These are phyloP conservation scores for Helicoverpa assulta DNA, from an alignment of 2,888 invertebrate species.

Conservation along the genomic window DNA sequence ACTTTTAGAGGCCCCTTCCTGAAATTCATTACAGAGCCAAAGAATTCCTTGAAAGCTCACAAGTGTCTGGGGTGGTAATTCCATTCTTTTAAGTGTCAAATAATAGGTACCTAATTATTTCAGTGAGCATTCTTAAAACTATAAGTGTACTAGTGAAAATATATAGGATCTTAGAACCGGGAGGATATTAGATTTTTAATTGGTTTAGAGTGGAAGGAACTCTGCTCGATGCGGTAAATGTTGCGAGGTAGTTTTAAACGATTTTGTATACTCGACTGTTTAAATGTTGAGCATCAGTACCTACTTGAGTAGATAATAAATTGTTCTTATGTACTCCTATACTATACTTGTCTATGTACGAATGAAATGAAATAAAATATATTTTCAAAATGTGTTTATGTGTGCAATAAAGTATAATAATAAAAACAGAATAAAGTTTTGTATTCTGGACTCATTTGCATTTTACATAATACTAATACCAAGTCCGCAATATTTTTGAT, in stretches of 20 bases:
- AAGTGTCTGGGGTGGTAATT: constrained; percentile 52
- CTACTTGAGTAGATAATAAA: too few species aligned
- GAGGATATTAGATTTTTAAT: constrained; percentile 59
- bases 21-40: constrained; percentile 57
- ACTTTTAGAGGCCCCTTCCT: constrained; percentile 17
- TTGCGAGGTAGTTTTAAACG: constrained; percentile 14
- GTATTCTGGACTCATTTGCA: too few species aligned
- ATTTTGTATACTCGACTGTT: constrained; percentile 21
- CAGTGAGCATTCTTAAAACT: constrained; percentile 38
- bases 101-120: constrained; percentile 61
- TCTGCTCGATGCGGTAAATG: constrained; percentile 11
- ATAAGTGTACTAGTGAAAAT: constrained; percentile 37
- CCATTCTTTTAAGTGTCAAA: constrained; percentile 61
- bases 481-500: too few species aligned
- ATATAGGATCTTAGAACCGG: constrained; percentile 17
- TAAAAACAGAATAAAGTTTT: too few species aligned
- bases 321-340: too few species aligned
- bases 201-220: constrained; percentile 23
- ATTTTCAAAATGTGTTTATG: too few species aligned
- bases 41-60: constrained; percentile 58
- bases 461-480: too few species aligned
- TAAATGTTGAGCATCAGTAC: neutral
- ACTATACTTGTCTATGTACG: too few species aligned
- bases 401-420: too few species aligned
- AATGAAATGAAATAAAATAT: too few species aligned